phyloP scores from a whole-genome alignment of 2,888 invertebrate genomes.

The Eristalis pertinax region DNA sequence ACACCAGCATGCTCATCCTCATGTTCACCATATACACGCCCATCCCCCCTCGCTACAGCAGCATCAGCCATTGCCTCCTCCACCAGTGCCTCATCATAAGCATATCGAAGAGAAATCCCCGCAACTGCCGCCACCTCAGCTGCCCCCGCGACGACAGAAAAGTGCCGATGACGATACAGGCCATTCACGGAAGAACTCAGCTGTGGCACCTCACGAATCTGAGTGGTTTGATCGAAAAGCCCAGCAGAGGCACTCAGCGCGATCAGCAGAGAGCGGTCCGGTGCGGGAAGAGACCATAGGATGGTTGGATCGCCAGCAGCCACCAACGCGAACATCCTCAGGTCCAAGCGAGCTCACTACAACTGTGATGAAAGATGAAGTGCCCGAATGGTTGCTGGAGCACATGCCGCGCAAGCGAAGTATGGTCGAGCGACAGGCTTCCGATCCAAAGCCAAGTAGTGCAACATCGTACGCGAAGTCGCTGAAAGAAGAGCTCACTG shows the following conservation, averaged over 20 bases:
- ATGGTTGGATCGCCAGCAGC: constrained; percentile 79
- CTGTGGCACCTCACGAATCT: constrained; percentile 76
- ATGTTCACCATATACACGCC: constrained; percentile 62
- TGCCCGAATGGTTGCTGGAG: constrained; percentile 80
- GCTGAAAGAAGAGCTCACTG: constrained; percentile 78
- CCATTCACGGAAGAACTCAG: constrained; percentile 67
- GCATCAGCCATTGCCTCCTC: constrained; percentile 70
- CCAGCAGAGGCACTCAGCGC: constrained; percentile 80
- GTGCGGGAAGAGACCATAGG: constrained; percentile 80
- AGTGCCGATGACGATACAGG: constrained; percentile 74
- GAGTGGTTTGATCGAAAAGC: constrained; percentile 81
- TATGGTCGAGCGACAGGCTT: constrained; percentile 75
- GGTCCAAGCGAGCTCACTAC: constrained; percentile 81
- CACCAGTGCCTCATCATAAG: constrained; percentile 71
- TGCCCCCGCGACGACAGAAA: constrained; percentile 75
- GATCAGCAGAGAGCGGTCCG: constrained; percentile 80
- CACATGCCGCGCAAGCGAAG: constrained; percentile 79
- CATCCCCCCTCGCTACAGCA: constrained; percentile 55
- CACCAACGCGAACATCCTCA: constrained; percentile 80
- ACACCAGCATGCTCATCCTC: constrained; percentile 73
- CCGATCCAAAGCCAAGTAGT: constrained; percentile 74
- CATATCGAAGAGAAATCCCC: constrained; percentile 68
- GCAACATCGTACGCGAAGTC: constrained; percentile 79
- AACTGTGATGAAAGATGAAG: constrained; percentile 79
- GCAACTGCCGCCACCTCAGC: constrained; percentile 75